Evolutionary conservation across 2,797 vertebrate species (phyloP).

Genomic region (Austrolebias charrua): DNA sequence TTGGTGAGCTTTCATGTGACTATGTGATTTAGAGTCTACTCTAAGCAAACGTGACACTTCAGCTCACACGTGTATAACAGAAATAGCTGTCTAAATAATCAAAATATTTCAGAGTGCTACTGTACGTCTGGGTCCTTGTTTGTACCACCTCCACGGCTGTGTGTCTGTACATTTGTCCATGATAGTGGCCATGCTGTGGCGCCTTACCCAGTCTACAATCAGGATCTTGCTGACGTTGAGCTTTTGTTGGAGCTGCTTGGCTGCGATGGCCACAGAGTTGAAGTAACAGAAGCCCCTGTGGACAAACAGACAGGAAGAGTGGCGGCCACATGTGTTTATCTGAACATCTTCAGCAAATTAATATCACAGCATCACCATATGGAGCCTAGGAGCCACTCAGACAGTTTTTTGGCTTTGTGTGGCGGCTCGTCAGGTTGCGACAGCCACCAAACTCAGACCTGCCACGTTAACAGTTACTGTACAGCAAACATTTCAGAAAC

Average conservation of each 20-base stretch:
- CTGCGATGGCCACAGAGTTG: constrained; percentile 92
- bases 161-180: constrained; percentile 23
- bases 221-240: constrained; percentile 89
- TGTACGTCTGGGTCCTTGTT: constrained; percentile 33
- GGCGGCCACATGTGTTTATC: constrained; percentile 62
- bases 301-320: constrained; percentile 61
- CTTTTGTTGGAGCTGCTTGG: constrained; percentile 88
- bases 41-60: constrained; percentile 35
- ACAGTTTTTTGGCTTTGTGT: constrained; percentile 29
- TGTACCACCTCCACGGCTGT: constrained; percentile 14
- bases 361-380: constrained; percentile 54
- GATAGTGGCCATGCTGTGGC: constrained; percentile 15
- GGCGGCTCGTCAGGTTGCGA: constrained; percentile 47
- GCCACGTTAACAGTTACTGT: constrained; percentile 24
- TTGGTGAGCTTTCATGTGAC: constrained; percentile 17
- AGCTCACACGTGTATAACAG: constrained; percentile 54
- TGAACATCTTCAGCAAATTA: constrained; percentile 52
- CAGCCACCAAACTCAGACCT: constrained; percentile 33
- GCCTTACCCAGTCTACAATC: constrained; percentile 92
- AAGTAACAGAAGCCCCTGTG: constrained; percentile 91
- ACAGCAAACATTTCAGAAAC: constrained; percentile 35
- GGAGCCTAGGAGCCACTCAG: constrained; percentile 54
- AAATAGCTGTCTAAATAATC: constrained; percentile 36
- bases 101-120: constrained; percentile 57
- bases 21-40: constrained; percentile 18